A percentile compares a stretch with the other conserved stretches of the same genome.
These are phyloP conservation scores for Acanthopagrus latus DNA, from an alignment of 2,797 vertebrate genomes.

Conservation along the genomic window DNA sequence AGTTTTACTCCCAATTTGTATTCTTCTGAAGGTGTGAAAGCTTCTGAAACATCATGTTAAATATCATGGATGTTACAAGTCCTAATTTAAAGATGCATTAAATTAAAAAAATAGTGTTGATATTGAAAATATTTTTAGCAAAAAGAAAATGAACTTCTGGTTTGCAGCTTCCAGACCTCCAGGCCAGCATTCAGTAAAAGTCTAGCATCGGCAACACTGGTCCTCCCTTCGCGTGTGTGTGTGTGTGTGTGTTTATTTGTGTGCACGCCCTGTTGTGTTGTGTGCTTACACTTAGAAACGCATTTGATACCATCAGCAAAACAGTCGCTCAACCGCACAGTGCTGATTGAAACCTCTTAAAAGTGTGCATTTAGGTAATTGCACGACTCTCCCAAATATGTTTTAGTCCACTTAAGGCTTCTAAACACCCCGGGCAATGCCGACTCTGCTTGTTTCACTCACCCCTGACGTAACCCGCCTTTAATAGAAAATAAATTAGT, in stretches of 20 bases:
- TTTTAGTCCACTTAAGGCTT: slow-evolving; percentile 79
- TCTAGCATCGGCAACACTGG: background rate
- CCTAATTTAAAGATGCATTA: background rate
- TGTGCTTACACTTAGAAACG: slow-evolving; percentile 76
- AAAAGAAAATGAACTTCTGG: background rate
- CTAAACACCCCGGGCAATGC: slow-evolving; percentile 70
- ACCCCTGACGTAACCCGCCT: slow-evolving; percentile 75
- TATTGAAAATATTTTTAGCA: background rate
- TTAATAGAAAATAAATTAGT: slow-evolving; percentile 84
- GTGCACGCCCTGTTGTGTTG: slow-evolving; percentile 34
- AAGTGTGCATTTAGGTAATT: slow-evolving; percentile 86
- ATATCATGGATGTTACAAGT: no score
- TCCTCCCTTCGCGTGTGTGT: slow-evolving; percentile 21
- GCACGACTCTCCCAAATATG: slow-evolving; percentile 78
- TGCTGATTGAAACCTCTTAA: slow-evolving; percentile 82
- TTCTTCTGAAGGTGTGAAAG: no score
- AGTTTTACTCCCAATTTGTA: no score
- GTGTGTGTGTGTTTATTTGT: slow-evolving; percentile 30
- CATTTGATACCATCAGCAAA: slow-evolving; percentile 82
- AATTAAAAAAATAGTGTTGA: background rate
- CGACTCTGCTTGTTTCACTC: slow-evolving; percentile 77
- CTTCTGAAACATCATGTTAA: no score
- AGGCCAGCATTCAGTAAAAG: slow-evolving; percentile 9
- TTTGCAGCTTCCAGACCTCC: slow-evolving; percentile 2
- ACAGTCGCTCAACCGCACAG: slow-evolving; percentile 64